A percentile compares a stretch with the other conserved stretches of the same genome.
Conservation (phyloP, 2,797 vertebrate genomes). For the Lacerta bilineata region DNA sequence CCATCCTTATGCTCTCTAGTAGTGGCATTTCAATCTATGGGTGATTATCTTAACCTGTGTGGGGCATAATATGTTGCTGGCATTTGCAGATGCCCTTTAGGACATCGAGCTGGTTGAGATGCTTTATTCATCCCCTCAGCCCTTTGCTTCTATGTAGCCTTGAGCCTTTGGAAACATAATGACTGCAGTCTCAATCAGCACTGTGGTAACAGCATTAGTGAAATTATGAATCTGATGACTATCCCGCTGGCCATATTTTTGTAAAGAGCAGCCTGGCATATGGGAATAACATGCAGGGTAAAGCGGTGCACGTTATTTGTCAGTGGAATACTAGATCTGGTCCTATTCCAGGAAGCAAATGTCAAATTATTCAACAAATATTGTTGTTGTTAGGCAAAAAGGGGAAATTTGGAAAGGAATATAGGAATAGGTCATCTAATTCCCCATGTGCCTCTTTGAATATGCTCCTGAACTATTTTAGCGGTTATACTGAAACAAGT, state of each 20-base stretch:
- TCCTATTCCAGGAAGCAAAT: conserved; percentile 25
- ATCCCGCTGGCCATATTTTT: conserved; percentile 25
- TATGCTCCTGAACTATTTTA: conserved; percentile 37
- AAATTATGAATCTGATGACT: conserved; percentile 12
- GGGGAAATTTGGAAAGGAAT: conserved; percentile 4
- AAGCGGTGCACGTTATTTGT: conserved; percentile 6
- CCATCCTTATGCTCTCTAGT: not conserved
- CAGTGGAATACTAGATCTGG: not conserved
- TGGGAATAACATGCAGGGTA: conserved; percentile 9
- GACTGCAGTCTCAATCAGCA: not conserved
- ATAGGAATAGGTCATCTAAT: conserved; percentile 27
- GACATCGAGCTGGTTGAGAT: not conserved
- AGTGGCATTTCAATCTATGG: not conserved
- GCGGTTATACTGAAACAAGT: not conserved
- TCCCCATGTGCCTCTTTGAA: conserved; percentile 20
- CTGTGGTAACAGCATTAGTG: not conserved
- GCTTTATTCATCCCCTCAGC: not conserved
- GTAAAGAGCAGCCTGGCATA: conserved; percentile 13
- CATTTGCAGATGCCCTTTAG: not conserved
- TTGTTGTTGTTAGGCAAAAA: conserved; percentile 1
- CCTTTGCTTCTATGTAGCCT: not conserved
- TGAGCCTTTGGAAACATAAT: not conserved
- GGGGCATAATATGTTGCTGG: not conserved
- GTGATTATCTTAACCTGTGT: not conserved
- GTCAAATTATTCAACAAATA: conserved; percentile 34